phyloP scores from a whole-genome alignment of 2,888 invertebrate species.

The Apodemia mormo region DNA sequence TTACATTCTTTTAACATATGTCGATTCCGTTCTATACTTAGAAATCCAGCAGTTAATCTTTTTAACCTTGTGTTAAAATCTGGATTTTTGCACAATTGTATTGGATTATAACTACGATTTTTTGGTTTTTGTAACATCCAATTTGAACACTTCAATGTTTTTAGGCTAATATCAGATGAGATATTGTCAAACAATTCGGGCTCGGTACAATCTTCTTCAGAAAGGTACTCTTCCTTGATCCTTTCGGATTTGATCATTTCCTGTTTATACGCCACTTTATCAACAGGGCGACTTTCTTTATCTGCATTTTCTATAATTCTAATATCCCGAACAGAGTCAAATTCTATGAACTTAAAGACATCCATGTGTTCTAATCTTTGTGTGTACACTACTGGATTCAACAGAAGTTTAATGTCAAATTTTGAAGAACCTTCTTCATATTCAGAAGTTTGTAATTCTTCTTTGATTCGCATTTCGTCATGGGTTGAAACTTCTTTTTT shows the following conservation, averaged over 20 bases:
- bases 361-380: conserved; percentile 62
- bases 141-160: conserved; percentile 52
- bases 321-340: conserved; percentile 44
- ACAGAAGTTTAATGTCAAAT: conserved; percentile 64
- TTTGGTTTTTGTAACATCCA: conserved; percentile 61
- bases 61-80: conserved; percentile 70
- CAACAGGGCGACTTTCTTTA: conserved; percentile 56
- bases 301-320: conserved; percentile 49
- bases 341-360: conserved; percentile 44
- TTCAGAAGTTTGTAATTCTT: conserved; percentile 20
- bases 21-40: conserved; percentile 58
- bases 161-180: conserved; percentile 31
- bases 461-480: conserved; percentile 13
- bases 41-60: conserved; percentile 60
- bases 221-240: conserved; percentile 17
- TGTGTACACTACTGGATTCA: conserved; percentile 60
- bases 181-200: not conserved
- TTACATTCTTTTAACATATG: conserved; percentile 55
- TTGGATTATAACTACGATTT: conserved; percentile 58
- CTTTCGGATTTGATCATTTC: conserved; percentile 21
- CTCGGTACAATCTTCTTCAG: conserved; percentile 22
- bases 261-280: conserved; percentile 21
- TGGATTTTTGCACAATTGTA: conserved; percentile 69
- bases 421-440: conserved; percentile 37
- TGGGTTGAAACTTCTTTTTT: not conserved